Conservation (phyloP, 2,888 invertebrate genomes). For the Dromius quadrimaculatus region DNA sequence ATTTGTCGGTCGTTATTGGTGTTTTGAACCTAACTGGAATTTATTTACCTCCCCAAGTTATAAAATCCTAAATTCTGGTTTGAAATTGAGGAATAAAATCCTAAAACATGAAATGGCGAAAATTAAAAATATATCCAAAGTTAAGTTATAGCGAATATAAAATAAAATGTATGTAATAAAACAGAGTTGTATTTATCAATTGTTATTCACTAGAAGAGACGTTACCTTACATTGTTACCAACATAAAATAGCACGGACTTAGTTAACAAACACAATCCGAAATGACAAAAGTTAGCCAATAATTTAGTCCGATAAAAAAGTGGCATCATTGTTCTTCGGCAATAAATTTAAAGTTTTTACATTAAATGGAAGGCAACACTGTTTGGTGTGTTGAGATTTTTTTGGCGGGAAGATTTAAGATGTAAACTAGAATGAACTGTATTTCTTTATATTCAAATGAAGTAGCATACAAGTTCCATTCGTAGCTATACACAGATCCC, state of each 20-base stretch:
- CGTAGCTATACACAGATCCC: slow-evolving; percentile 28
- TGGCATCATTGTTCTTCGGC: slow-evolving; percentile 67
- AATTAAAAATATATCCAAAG: slow-evolving; percentile 32
- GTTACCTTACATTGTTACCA: slow-evolving; percentile 28
- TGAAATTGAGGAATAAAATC: not conserved
- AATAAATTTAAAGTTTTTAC: slow-evolving; percentile 68
- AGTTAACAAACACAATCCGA: slow-evolving; percentile 57
- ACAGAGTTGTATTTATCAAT: slow-evolving; percentile 36
- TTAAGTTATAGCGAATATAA: slow-evolving; percentile 32
- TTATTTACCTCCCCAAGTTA: no score
- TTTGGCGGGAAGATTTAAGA: slow-evolving; percentile 61
- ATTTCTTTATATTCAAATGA: slow-evolving; percentile 67
- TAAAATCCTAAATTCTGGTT: no score
- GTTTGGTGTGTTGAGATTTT: slow-evolving; percentile 51
- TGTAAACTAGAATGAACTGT: slow-evolving; percentile 64
- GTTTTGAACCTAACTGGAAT: no score
- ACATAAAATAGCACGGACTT: slow-evolving; percentile 39
- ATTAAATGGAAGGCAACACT: slow-evolving; percentile 64
- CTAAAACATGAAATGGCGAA: not conserved
- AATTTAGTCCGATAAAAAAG: slow-evolving; percentile 67
- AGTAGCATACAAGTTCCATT: not conserved
- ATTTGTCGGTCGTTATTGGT: not conserved
- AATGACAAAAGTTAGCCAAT: slow-evolving; percentile 67
- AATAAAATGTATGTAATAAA: slow-evolving; percentile 31
- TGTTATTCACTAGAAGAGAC: slow-evolving; percentile 15